Base-by-base conservation (phyloP, 2,888 invertebrate genomes). In the Drosophila atroscutellata region DNA sequence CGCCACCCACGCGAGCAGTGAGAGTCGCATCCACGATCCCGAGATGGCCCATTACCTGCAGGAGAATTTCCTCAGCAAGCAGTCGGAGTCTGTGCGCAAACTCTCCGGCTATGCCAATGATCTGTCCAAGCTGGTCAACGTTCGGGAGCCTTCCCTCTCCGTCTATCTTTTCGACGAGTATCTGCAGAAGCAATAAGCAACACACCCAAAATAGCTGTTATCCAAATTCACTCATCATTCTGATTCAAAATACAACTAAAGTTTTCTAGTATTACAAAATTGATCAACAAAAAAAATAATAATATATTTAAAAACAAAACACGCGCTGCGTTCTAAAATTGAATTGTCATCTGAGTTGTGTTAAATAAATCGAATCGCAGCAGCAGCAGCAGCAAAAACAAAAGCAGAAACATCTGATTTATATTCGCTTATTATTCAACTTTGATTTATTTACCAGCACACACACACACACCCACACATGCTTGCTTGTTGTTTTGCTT, bases 91-190 rank as follows among this genome's bases (percentile, higher is more conserved):
- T 15, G 94, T 97, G 81, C 94, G 97, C 50, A 93, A 94, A 49
- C 92, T 97, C 36, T 95, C 97, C 28, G 97, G 97, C 3, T 95
- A 96, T 93, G 94, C 95, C 66, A 94, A 94, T 20, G 97, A 97
- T 93, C 94, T 97, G 88, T 95, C 95, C 91, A 94, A 94, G 62
- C 93, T 97, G 90, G 93, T 96, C 75, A 93, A 93, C 52, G 75
- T 86, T 26, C 92, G 93, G 52, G 95, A 96, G 83, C 93, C 95
- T 60, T 95, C 96, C 1, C 93, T 97, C 63, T 94, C 95, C 13
- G 91, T 97, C 68, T 97, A 95, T 90, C 91, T 97, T 81, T 97
- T 97, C 91, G 97, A 97, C 93, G 96, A 97, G 90, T 93, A 92
- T 72, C 89, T 93, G 81, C 89, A 91, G 74, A 93, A 93, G 85